Evolutionary conservation across 2,888 invertebrate species (phyloP).

Genomic region (Plagodis pulveraria): DNA sequence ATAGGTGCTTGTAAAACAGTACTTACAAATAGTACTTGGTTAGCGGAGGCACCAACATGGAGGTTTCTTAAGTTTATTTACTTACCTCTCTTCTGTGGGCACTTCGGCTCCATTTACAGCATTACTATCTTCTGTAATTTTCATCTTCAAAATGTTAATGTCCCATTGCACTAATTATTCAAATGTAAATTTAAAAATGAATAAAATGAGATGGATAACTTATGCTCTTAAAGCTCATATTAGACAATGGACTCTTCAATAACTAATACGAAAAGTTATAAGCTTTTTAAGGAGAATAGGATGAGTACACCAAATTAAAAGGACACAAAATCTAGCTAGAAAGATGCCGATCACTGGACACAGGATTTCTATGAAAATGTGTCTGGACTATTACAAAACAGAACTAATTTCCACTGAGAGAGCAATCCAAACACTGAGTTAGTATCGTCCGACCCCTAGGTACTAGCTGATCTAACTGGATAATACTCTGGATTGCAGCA

Average conservation of each 20-base stretch:
- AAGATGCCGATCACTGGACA: not conserved
- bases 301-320: not conserved
- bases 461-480: conserved; percentile 70
- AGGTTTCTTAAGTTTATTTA: not conserved
- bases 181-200: not conserved
- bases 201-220: not conserved
- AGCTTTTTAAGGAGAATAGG: not conserved
- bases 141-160: conserved; percentile 51
- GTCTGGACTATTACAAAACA: conserved; percentile 3
- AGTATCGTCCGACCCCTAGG: conserved; percentile 52
- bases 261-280: too few species aligned
- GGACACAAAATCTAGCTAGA: not conserved
- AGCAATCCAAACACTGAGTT: conserved; percentile 54
- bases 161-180: conserved; percentile 28
- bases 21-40: too few species aligned
- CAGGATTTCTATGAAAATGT: conserved; percentile 2
- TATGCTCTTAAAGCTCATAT: not conserved
- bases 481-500: conserved; percentile 75
- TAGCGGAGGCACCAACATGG: too few species aligned
- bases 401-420: conserved; percentile 52
- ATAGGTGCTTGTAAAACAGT: too few species aligned
- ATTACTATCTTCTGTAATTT: conserved; percentile 61
- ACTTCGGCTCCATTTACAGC: conserved; percentile 44
- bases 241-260: not conserved
- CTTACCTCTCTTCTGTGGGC: conserved; percentile 51